Conservation (phyloP, 2,113 vertebrate species). For the Alaudala cheleensis region DNA sequence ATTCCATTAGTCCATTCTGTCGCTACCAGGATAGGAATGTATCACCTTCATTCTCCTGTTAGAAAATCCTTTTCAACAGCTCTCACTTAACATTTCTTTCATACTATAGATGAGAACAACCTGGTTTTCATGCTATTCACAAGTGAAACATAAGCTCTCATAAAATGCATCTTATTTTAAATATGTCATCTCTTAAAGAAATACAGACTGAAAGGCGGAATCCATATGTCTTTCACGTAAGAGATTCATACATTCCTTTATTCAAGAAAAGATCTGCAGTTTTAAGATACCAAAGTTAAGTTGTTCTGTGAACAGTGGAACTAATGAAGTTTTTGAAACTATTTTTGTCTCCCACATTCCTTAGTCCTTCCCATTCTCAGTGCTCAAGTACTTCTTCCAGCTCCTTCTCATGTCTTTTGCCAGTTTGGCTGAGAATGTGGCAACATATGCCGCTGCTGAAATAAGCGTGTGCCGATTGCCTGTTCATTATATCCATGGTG, state of each 20-base stretch:
- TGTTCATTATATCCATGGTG: slow-evolving; percentile 17
- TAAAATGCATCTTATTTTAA: neutral
- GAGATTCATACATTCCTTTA: neutral
- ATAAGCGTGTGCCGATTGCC: slow-evolving; percentile 7
- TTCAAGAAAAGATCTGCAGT: neutral
- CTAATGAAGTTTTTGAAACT: neutral
- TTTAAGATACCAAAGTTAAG: neutral
- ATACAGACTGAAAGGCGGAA: neutral
- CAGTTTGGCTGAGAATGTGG: slow-evolving; percentile 53
- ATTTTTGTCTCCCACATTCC: neutral
- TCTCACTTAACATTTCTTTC: neutral
- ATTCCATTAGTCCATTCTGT: neutral
- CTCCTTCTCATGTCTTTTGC: slow-evolving; percentile 44
- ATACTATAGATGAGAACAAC: neutral
- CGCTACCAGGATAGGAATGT: neutral
- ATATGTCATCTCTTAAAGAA: neutral
- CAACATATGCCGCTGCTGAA: slow-evolving; percentile 46
- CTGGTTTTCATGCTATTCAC: neutral
- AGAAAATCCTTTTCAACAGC: neutral
- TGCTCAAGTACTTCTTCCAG: slow-evolving; percentile 6
- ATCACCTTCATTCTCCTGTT: neutral
- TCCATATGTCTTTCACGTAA: neutral
- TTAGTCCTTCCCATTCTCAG: neutral
- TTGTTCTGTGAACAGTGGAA: neutral
- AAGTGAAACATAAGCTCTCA: neutral